A percentile compares a stretch with the other conserved stretches of the same genome.
These are phyloP conservation scores for Callospermophilus lateralis DNA, from an alignment of 2,113 vertebrate species.

Conservation along the genomic window DNA sequence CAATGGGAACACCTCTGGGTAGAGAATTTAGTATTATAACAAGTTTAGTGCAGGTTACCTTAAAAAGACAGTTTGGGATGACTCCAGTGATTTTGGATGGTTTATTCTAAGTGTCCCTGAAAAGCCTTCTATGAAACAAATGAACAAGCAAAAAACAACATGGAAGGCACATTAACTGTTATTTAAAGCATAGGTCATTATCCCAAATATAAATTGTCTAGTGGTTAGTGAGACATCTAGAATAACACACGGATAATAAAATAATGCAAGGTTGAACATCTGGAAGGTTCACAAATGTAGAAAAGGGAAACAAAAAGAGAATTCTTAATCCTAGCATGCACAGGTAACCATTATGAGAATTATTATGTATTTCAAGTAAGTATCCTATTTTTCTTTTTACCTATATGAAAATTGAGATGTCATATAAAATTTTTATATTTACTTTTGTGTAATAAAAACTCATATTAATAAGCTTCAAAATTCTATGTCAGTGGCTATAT, in stretches of 20 bases:
- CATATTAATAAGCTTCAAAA: background rate
- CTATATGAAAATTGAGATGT: slow-evolving; percentile 28
- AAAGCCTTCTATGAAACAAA: background rate
- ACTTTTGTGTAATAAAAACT: background rate
- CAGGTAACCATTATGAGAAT: background rate
- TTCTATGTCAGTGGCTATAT: background rate
- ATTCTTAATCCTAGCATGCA: background rate
- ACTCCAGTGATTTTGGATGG: background rate
- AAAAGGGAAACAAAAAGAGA: background rate
- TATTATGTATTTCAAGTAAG: background rate
- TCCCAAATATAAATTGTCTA: background rate
- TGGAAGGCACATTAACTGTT: too few relatives aligned
- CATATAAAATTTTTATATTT: background rate
- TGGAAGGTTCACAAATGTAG: background rate
- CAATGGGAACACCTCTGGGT: too few relatives aligned
- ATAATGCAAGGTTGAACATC: background rate
- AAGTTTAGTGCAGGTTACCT: background rate
- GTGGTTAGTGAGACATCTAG: background rate
- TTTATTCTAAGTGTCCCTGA: background rate
- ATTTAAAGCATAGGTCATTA: background rate
- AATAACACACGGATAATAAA: background rate
- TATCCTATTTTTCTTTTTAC: slow-evolving; percentile 20
- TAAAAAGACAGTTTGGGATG: background rate
- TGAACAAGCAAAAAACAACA: background rate
- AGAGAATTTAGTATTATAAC: background rate